These are phyloP conservation scores for Saxicola maurus DNA, from an alignment of 2,797 vertebrate species.

Conservation along the genomic window DNA sequence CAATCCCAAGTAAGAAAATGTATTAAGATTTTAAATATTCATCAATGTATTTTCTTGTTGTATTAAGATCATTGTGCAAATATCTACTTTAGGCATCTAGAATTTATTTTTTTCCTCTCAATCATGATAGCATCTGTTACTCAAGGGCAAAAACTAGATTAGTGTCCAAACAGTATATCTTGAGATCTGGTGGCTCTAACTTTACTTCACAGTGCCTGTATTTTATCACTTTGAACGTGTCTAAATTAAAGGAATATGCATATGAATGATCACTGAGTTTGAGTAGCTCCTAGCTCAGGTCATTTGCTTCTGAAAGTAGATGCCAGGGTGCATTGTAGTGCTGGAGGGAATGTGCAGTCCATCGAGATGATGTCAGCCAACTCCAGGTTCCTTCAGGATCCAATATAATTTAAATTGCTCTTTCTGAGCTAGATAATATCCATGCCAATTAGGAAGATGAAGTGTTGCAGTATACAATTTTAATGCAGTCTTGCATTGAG, in stretches of 20 bases:
- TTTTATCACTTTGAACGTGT: not conserved
- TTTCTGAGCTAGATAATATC: not conserved
- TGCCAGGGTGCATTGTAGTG: not conserved
- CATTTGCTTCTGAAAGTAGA: not conserved
- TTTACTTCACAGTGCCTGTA: not conserved
- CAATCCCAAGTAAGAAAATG: rapidly evolving
- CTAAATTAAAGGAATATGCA: not conserved
- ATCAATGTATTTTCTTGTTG: not conserved
- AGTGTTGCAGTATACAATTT: not conserved
- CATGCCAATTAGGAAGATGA: not conserved
- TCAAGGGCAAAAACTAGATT: not conserved
- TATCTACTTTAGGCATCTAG: not conserved
- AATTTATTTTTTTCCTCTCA: not conserved
- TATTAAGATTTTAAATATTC: not conserved
- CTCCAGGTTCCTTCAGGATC: not conserved
- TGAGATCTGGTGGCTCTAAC: not conserved
- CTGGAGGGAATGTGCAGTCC: not conserved
- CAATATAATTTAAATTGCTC: not conserved
- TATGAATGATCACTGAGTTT: not conserved
- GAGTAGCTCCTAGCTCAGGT: not conserved
- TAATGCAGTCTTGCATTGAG: not conserved
- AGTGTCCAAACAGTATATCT: not conserved
- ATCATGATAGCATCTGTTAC: not conserved
- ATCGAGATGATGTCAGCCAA: not conserved
- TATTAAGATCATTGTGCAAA: not conserved